These are phyloP conservation scores for Austrofundulus limnaeus DNA, from an alignment of 2,113 vertebrate species.

Conservation along the genomic window DNA sequence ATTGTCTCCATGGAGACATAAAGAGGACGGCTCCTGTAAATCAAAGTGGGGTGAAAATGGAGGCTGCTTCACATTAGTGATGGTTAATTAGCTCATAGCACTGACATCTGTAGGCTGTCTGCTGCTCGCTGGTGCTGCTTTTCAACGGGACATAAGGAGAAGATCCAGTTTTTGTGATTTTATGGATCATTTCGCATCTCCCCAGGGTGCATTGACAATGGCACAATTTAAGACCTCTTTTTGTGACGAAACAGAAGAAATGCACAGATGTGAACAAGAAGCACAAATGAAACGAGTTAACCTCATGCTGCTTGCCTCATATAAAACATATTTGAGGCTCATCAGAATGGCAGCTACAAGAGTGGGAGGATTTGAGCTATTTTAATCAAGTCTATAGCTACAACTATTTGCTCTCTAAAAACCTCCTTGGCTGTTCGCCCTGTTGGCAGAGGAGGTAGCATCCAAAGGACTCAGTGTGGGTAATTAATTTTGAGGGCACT, in stretches of 20 bases:
- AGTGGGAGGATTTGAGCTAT: slow-evolving; percentile 8
- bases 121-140: slow-evolving; percentile 33
- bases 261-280: slow-evolving; percentile 23
- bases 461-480: slow-evolving; percentile 43
- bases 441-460: slow-evolving; percentile 41
- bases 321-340: slow-evolving; percentile 32
- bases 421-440: slow-evolving; percentile 14
- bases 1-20: slow-evolving; percentile 63
- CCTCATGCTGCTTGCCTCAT: slow-evolving; percentile 33
- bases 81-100: slow-evolving; percentile 73
- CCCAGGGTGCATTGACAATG: slow-evolving; percentile 36
- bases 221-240: slow-evolving; percentile 39
- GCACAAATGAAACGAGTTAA: slow-evolving; percentile 44
- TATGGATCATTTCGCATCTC: slow-evolving; percentile 55
- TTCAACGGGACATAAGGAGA: slow-evolving; percentile 29
- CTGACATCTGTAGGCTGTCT: slow-evolving; percentile 52
- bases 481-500: slow-evolving; percentile 65
- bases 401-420: slow-evolving; percentile 16
- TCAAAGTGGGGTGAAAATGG: slow-evolving; percentile 68
- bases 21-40: slow-evolving; percentile 54
- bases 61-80: slow-evolving; percentile 73
- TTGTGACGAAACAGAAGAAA: slow-evolving; percentile 27
- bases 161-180: slow-evolving; percentile 38
- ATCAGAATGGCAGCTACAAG: slow-evolving; percentile 20
- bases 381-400: slow-evolving; percentile 12